These are phyloP conservation scores for Platygyra sinensis DNA, from an alignment of 64 coral and sea anemone genomes.

Conservation along the genomic window DNA sequence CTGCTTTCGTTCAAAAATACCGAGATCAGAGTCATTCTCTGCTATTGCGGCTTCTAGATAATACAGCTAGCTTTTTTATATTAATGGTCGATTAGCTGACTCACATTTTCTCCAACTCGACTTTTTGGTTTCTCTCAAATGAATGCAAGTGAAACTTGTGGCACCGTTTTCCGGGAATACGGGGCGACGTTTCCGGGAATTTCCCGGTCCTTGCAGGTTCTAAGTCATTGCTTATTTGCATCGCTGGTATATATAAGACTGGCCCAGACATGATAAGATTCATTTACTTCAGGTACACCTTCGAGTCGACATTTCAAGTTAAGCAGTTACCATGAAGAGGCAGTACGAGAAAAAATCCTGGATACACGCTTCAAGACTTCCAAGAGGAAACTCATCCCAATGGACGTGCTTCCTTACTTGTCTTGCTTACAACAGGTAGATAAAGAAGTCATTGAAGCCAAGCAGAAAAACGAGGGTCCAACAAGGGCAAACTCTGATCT, in stretches of 20 bases:
- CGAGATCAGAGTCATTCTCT: no score
- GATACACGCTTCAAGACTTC: slow-evolving; percentile 44
- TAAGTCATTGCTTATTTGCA: not conserved
- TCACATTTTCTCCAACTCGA: not conserved
- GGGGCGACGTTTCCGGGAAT: slow-evolving; percentile 1
- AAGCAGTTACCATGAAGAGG: not conserved
- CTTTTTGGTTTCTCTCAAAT: not conserved
- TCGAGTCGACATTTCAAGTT: not conserved
- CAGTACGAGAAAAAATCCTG: slow-evolving; percentile 39
- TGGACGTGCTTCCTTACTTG: slow-evolving; percentile 56
- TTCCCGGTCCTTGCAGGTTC: not conserved
- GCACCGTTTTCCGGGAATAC: slow-evolving; percentile 1
- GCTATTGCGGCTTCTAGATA: no score
- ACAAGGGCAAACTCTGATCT: slow-evolving; percentile 55
- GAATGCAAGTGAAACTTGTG: not conserved
- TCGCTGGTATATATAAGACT: not conserved
- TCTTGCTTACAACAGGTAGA: slow-evolving; percentile 29
- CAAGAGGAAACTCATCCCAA: slow-evolving; percentile 57
- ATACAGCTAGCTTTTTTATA: no score
- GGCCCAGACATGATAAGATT: not conserved
- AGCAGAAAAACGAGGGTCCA: slow-evolving; percentile 33
- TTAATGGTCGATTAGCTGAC: not conserved
- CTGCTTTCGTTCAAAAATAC: no score
- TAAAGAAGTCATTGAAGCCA: slow-evolving; percentile 57
- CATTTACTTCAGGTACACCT: not conserved